Evolutionary conservation across 2,888 invertebrate species (phyloP).

Genomic region (Apamea monoglypha): DNA sequence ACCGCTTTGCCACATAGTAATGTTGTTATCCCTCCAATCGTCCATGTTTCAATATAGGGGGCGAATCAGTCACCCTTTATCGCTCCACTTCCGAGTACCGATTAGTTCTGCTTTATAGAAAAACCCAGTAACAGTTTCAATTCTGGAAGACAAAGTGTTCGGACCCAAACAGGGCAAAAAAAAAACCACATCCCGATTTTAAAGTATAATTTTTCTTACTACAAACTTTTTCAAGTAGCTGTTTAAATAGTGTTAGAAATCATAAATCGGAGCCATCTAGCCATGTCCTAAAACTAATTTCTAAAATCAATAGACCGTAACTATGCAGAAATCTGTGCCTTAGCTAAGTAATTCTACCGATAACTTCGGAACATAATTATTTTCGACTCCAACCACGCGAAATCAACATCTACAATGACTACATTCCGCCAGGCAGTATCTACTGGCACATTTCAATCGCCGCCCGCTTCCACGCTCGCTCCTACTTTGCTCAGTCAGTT

Average conservation of each 20-base stretch:
- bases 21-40: not conserved
- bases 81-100: slow-evolving; percentile 4
- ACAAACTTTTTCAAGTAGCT: not conserved
- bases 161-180: not conserved
- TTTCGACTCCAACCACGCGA: slow-evolving; percentile 26
- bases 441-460: slow-evolving; percentile 38
- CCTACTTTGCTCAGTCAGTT: slow-evolving; percentile 67
- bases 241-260: not conserved
- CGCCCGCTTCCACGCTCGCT: slow-evolving; percentile 66
- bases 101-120: not conserved
- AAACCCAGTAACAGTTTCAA: not conserved
- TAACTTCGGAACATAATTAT: slow-evolving; percentile 28
- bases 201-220: not conserved
- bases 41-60: not conserved
- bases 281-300: slow-evolving; percentile 23
- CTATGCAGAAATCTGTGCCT: slow-evolving; percentile 20
- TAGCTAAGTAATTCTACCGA: slow-evolving; percentile 8
- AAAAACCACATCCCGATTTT: not conserved
- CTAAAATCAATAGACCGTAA: slow-evolving; percentile 17
- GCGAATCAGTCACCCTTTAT: slow-evolving; percentile 21
- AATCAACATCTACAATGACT: slow-evolving; percentile 30
- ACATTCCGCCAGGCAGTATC: slow-evolving; percentile 22
- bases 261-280: not conserved
- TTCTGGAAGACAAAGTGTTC: not conserved
- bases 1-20: not conserved